Evolutionary conservation across 1,140 invertebrate species (phyloP).

Genomic region (Epicauta chinensis): DNA sequence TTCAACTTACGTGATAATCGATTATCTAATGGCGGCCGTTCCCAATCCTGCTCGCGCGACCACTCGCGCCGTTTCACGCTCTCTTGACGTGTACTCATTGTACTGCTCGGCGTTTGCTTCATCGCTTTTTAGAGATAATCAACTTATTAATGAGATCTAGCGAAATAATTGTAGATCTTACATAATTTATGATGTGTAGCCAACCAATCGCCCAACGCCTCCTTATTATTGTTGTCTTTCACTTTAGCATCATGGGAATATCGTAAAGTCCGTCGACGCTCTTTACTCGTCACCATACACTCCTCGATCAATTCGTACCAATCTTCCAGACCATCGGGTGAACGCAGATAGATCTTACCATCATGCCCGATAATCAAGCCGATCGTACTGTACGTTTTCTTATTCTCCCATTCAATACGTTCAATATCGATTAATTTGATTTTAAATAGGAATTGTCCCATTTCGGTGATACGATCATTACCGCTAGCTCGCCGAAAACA

Average conservation of each 20-base stretch:
- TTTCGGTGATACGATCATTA: slow-evolving; percentile 57
- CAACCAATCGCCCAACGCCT: slow-evolving; percentile 47
- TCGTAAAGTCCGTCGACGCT: slow-evolving; percentile 50
- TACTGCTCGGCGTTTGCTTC: slow-evolving; percentile 26
- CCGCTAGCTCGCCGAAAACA: slow-evolving; percentile 61
- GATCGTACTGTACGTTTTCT: slow-evolving; percentile 53
- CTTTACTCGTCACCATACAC: slow-evolving; percentile 54
- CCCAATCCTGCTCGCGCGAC: slow-evolving; percentile 33
- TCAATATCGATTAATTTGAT: slow-evolving; percentile 61
- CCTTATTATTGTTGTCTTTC: slow-evolving; percentile 42
- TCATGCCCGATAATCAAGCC: slow-evolving; percentile 47
- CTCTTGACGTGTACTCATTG: slow-evolving; percentile 29
- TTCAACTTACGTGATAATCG: slow-evolving; percentile 35
- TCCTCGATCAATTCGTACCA: slow-evolving; percentile 58
- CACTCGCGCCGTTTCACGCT: slow-evolving; percentile 27
- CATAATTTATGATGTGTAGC: slow-evolving; percentile 42
- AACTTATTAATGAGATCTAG: background rate
- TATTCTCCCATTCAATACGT: slow-evolving; percentile 58
- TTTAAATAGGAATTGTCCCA: slow-evolving; percentile 67
- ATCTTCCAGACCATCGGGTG: slow-evolving; percentile 51
- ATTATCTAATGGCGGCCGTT: slow-evolving; percentile 33
- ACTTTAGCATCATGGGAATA: slow-evolving; percentile 42
- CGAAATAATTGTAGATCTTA: slow-evolving; percentile 28
- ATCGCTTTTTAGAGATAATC: slow-evolving; percentile 24
- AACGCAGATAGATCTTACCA: slow-evolving; percentile 52